Conservation (phyloP, 2,113 vertebrate species). For the Megatriorchis doriae region DNA sequence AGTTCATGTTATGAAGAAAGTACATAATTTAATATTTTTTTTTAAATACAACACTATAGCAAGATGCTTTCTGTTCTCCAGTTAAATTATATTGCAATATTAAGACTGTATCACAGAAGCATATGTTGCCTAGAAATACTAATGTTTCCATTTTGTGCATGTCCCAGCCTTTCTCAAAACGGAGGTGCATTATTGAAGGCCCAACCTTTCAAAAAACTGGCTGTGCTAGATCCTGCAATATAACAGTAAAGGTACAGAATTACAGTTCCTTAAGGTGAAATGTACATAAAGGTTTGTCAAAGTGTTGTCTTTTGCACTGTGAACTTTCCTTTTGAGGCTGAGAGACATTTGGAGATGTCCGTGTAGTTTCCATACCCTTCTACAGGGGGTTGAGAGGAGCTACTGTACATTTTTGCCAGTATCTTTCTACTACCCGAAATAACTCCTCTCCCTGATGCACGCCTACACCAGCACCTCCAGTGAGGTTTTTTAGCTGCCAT, state of each 20-base stretch:
- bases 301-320: neutral
- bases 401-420: neutral
- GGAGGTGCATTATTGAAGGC: conserved; percentile 63
- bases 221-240: conserved; percentile 75
- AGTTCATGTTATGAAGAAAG: neutral
- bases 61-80: neutral
- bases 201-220: neutral
- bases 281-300: fast-evolving
- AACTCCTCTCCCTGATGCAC: too few species aligned
- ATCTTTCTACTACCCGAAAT: too few species aligned
- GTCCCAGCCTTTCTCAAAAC: conserved; percentile 60
- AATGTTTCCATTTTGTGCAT: neutral
- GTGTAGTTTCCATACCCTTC: neutral
- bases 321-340: neutral
- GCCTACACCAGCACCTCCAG: neutral
- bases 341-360: neutral
- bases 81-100: neutral
- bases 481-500: neutral
- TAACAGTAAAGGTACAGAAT: conserved; percentile 64
- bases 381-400: neutral
- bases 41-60: neutral
- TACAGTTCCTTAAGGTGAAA: neutral
- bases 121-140: neutral
- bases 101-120: neutral
- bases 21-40: neutral